Evolutionary conservation across 1,140 invertebrate genomes (phyloP).

Genomic region (Cydia strobilella): DNA sequence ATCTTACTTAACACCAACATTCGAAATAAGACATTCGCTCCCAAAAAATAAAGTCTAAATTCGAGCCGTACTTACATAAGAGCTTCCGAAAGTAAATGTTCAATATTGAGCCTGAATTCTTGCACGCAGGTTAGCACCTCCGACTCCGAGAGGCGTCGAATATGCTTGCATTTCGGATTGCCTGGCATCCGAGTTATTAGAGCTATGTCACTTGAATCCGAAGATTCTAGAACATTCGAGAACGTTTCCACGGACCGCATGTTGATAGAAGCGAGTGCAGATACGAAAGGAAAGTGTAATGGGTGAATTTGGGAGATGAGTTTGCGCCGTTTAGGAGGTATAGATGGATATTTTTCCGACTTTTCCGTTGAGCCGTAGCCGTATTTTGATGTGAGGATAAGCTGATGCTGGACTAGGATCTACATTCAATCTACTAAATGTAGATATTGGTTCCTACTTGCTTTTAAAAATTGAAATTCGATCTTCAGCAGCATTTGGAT

Average conservation of each 20-base stretch:
- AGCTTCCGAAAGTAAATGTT: neutral
- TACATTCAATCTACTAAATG: too few relatives aligned
- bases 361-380: neutral
- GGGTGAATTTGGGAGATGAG: neutral
- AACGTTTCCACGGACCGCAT: neutral
- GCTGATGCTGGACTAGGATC: neutral
- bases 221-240: slow-evolving; percentile 18
- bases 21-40: neutral
- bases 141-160: slow-evolving; percentile 4
- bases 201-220: slow-evolving; percentile 2
- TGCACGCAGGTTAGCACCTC: slow-evolving; percentile 5
- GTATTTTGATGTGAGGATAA: neutral
- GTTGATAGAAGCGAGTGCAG: slow-evolving; percentile 17
- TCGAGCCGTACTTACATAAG: neutral
- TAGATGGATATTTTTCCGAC: neutral
- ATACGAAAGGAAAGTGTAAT: slow-evolving; percentile 12
- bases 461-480: too few relatives aligned
- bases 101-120: slow-evolving; percentile 13
- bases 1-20: neutral
- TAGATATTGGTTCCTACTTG: too few relatives aligned
- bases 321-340: neutral
- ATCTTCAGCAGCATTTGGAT: too few relatives aligned
- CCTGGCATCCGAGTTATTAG: neutral
- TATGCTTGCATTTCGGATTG: neutral
- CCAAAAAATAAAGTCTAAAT: neutral